A percentile compares a stretch with the other conserved stretches of the same genome.
phyloP scores from a whole-genome alignment of 2,888 invertebrate genomes.

The Heliconius ethilla region DNA sequence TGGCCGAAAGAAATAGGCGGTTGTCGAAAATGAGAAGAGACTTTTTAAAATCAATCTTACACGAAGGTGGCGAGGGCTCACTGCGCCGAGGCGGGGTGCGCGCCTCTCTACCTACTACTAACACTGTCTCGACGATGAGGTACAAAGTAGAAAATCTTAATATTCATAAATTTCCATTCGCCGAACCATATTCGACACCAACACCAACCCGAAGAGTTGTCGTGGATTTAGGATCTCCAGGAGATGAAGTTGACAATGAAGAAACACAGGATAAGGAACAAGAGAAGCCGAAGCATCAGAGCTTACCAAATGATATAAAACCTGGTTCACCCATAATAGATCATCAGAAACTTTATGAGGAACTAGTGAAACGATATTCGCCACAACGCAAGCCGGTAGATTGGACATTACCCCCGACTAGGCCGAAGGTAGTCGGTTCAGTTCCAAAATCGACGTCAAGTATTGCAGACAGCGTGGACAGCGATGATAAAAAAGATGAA shows the following conservation, averaged over 20 bases:
- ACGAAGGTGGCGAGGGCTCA: slow-evolving; percentile 66
- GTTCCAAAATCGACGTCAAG: slow-evolving; percentile 72
- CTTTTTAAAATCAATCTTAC: slow-evolving; percentile 73
- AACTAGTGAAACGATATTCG: slow-evolving; percentile 74
- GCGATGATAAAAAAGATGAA: slow-evolving; percentile 59
- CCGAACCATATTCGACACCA: slow-evolving; percentile 76
- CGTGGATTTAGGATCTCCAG: slow-evolving; percentile 63
- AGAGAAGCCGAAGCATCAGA: slow-evolving; percentile 57
- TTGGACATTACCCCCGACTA: slow-evolving; percentile 75
- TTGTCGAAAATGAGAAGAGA: slow-evolving; percentile 73
- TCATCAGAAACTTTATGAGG: slow-evolving; percentile 74
- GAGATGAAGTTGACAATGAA: slow-evolving; percentile 54
- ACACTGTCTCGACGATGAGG: slow-evolving; percentile 56
- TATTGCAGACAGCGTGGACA: slow-evolving; percentile 61
- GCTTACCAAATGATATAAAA: slow-evolving; percentile 58
- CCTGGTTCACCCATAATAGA: slow-evolving; percentile 64
- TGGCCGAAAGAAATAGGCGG: slow-evolving; percentile 73
- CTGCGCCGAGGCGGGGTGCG: slow-evolving; percentile 68
- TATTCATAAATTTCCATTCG: slow-evolving; percentile 77
- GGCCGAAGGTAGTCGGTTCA: slow-evolving; percentile 71
- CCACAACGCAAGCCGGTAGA: slow-evolving; percentile 75
- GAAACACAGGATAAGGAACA: slow-evolving; percentile 58
- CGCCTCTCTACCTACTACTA: slow-evolving; percentile 69
- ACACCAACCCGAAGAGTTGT: slow-evolving; percentile 68
- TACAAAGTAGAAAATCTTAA: slow-evolving; percentile 78